Evolutionary conservation across 2,888 invertebrate species (phyloP), one percentile per base, ranked within the genome.

Genomic region (Cephus pygmeus): DNA sequence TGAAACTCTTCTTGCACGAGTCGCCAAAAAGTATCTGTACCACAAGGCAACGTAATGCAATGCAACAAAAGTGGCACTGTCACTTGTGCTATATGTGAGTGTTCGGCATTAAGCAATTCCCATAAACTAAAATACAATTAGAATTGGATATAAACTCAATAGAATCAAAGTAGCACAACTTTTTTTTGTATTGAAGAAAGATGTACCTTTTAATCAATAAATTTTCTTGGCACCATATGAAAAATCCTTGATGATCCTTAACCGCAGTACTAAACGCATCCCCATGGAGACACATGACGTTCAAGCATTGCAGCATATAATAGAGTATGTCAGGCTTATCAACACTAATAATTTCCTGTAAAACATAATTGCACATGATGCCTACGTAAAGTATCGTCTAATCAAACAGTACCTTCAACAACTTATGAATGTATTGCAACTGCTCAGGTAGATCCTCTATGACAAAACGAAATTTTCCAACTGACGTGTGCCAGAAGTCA

Each of bases 161-260:
- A 15, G 6, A 56, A 40, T 23, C 1, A 23, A 9, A 40, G 40
- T 40, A 9, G 23, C 56, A 23, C 0, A 9, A 23, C 56, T 56
- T 56, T 23, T 23, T 9, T 9, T 23, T 15, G 0, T 12, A 11
- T 6, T 6, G 3, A 71, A 34, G 4, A 9, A 12, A 33, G 30
- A 88, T 93, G 91, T 92, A 98, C 98, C 97, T 97, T 90, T 97
- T 97, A 81, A 99, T 97, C 4, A 99, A 93, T 69, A 98, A 92
- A 91, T 98, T 98, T 92, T 98, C 98, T 91, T 99, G 98, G 84
- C 97, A 97, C 97, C 98, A 98, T 85, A 98, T 97, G 80, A 99
- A 96, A 92, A 98, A 97, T 77, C 98, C 97, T 85, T 96, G 94
- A 88, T 99, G 97, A 86, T 98, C 98, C 80, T 96, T 95, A 0